phyloP scores from a whole-genome alignment of 2,113 vertebrate species.

The Chamaea fasciata region DNA sequence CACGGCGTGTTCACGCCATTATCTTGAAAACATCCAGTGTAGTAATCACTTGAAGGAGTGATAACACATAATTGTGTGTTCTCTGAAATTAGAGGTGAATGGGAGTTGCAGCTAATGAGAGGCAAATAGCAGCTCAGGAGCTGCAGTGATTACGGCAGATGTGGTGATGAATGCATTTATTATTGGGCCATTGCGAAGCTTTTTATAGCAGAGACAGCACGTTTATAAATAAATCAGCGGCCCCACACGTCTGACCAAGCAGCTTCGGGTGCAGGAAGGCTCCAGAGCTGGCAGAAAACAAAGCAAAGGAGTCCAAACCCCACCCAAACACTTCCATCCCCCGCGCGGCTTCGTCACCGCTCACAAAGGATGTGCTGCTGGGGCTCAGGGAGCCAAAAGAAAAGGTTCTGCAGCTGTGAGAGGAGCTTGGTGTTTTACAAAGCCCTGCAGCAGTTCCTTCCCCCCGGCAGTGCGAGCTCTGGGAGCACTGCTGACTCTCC shows the following conservation, averaged over 20 bases:
- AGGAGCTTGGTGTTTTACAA: background rate
- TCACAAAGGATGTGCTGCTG: accelerated
- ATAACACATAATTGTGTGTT: conserved; percentile 80
- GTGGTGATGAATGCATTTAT: conserved; percentile 71
- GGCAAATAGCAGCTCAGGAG: conserved; percentile 67
- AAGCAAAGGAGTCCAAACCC: too few species aligned
- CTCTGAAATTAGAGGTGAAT: conserved; percentile 79
- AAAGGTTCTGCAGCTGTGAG: background rate
- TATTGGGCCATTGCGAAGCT: conserved; percentile 64
- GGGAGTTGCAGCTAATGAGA: conserved; percentile 76
- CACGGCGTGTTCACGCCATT: conserved; percentile 66
- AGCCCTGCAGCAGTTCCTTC: background rate
- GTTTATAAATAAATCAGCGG: conserved; percentile 51
- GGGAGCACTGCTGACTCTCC: background rate
- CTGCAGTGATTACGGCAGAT: conserved; percentile 73
- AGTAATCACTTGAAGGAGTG: conserved; percentile 78
- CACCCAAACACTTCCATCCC: accelerated
- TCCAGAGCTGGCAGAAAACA: background rate
- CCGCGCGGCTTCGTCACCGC: accelerated
- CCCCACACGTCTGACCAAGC: background rate
- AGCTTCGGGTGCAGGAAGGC: accelerated
- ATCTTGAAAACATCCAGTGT: conserved; percentile 75
- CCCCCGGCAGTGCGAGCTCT: background rate
- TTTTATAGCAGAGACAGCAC: conserved; percentile 60
- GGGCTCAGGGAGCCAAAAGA: accelerated